These are phyloP conservation scores for Lottia scabra DNA, from an alignment of 2,888 invertebrate genomes.

Conservation along the genomic window DNA sequence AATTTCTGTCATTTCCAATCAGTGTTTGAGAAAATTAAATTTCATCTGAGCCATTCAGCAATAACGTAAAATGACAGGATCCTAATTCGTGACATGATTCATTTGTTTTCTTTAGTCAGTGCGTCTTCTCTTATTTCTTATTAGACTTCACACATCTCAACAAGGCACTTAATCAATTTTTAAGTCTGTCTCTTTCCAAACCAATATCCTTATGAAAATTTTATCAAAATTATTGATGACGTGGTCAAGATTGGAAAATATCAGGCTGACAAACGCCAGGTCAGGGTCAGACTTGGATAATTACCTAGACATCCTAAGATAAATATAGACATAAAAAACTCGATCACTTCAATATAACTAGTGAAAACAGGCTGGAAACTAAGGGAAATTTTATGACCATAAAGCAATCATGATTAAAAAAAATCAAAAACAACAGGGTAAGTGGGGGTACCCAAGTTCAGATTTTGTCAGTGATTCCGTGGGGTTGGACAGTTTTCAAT, in stretches of 20 bases:
- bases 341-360: too few relatives aligned
- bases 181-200: conserved; percentile 16
- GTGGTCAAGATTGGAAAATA: neutral
- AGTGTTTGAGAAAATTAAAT: conserved; percentile 23
- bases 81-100: conserved; percentile 26
- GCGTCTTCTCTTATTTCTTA: conserved; percentile 12
- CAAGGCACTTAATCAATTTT: conserved; percentile 15
- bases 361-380: too few relatives aligned
- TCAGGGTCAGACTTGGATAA: too few relatives aligned
- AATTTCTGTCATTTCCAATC: conserved; percentile 2
- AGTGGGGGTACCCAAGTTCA: too few relatives aligned
- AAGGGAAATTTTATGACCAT: too few relatives aligned
- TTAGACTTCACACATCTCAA: conserved; percentile 13
- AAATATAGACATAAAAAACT: too few relatives aligned
- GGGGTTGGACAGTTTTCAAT: too few relatives aligned
- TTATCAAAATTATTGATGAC: conserved; percentile 15
- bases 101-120: conserved; percentile 24
- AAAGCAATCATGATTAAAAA: too few relatives aligned
- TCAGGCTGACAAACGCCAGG: too few relatives aligned
- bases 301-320: too few relatives aligned
- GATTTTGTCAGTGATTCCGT: too few relatives aligned
- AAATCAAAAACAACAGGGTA: too few relatives aligned
- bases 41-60: conserved; percentile 20
- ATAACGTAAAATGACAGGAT: conserved; percentile 21
- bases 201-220: conserved; percentile 24